Evolutionary conservation across 2,888 invertebrate genomes (phyloP).

Genomic region (Aphrophora alni): DNA sequence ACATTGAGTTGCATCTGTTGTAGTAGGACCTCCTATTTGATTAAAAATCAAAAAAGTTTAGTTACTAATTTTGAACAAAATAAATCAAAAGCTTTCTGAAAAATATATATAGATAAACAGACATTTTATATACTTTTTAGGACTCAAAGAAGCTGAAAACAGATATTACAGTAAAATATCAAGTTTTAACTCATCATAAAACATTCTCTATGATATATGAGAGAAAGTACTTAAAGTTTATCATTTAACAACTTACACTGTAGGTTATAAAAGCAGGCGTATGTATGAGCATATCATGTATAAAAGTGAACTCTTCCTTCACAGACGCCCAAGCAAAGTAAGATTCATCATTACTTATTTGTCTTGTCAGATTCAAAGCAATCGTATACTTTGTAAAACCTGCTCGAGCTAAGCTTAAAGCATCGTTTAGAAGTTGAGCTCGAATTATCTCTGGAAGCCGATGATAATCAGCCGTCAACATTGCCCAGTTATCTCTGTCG

Average conservation of each 20-base stretch:
- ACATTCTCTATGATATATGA: too few relatives aligned
- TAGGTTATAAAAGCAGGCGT: conserved; percentile 67
- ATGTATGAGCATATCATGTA: conserved; percentile 65
- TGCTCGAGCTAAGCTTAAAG: conserved; percentile 69
- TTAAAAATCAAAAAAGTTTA: too few relatives aligned
- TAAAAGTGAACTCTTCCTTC: conserved; percentile 64
- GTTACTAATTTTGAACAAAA: too few relatives aligned
- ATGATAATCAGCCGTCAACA: conserved; percentile 70
- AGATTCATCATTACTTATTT: conserved; percentile 67
- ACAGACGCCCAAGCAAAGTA: conserved; percentile 72
- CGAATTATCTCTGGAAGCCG: conserved; percentile 65
- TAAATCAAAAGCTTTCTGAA: too few relatives aligned
- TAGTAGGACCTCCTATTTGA: too few relatives aligned
- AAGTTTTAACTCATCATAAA: too few relatives aligned
- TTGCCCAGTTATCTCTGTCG: conserved; percentile 70
- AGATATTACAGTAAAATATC: too few relatives aligned
- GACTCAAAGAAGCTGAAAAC: too few relatives aligned
- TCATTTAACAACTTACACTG: conserved; percentile 62
- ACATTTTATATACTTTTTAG: too few relatives aligned
- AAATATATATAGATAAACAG: too few relatives aligned
- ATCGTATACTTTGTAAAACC: conserved; percentile 65
- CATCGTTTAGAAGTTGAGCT: conserved; percentile 77
- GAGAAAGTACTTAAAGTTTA: too few relatives aligned
- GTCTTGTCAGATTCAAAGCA: conserved; percentile 69
- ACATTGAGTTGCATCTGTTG: too few relatives aligned